Conservation (phyloP, 2,797 vertebrate genomes). For the Melanogrammus aeglefinus region DNA sequence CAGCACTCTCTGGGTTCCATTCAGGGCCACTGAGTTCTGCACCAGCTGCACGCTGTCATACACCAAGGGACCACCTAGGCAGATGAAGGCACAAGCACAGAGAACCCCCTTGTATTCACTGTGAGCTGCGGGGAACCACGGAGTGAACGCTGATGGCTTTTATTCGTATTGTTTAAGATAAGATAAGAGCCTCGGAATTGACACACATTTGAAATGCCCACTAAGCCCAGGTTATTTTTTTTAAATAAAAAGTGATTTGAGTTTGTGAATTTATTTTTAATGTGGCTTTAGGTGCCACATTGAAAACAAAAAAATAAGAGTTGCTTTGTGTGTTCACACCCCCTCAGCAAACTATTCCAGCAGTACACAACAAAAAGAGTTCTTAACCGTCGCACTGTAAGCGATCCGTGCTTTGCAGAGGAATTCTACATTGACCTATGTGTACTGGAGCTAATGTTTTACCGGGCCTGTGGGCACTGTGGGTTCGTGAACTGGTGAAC, state of each 20-base stretch:
- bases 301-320: background rate
- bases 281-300: background rate
- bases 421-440: background rate
- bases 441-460: background rate
- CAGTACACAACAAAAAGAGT: background rate
- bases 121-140: background rate
- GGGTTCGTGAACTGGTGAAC: too few relatives aligned
- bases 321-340: background rate
- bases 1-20: slow-evolving; percentile 89
- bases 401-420: background rate
- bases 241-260: background rate
- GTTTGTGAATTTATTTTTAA: background rate
- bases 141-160: background rate
- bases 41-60: slow-evolving; percentile 83
- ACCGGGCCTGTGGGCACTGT: too few relatives aligned
- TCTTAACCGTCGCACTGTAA: background rate
- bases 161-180: background rate
- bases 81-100: slow-evolving; percentile 19
- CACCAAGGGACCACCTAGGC: slow-evolving; percentile 84
- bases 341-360: background rate
- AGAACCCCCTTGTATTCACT: background rate
- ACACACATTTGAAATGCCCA: background rate
- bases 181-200: background rate
- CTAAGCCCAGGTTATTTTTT: background rate
- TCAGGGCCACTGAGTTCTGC: slow-evolving; percentile 85